Evolutionary conservation across 2,888 invertebrate species (phyloP).

Genomic region (Cybosia mesomella): DNA sequence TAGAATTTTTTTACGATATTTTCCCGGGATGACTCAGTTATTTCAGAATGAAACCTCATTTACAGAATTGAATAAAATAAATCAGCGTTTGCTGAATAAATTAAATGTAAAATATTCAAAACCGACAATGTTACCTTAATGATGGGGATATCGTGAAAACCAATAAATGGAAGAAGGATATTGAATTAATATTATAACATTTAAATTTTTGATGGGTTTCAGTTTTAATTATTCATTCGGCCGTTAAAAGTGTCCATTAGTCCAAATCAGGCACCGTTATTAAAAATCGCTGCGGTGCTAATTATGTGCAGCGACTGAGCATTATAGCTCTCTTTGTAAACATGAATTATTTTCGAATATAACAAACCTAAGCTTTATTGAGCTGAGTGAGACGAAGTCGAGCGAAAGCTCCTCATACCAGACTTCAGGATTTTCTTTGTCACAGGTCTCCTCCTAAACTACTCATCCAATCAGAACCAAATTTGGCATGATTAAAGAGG

Average conservation of each 20-base stretch:
- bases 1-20: neutral
- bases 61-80: conserved; percentile 8
- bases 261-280: conserved; percentile 65
- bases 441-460: too few relatives aligned
- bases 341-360: neutral
- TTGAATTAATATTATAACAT: conserved; percentile 75
- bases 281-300: conserved; percentile 63
- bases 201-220: conserved; percentile 71
- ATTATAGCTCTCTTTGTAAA: conserved; percentile 33
- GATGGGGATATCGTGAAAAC: conserved; percentile 54
- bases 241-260: conserved; percentile 78
- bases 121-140: conserved; percentile 54
- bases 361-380: neutral
- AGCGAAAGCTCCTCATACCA: too few relatives aligned
- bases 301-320: conserved; percentile 42
- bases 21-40: neutral
- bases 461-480: too few relatives aligned
- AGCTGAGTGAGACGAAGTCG: too few relatives aligned
- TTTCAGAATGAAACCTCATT: neutral
- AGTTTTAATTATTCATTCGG: conserved; percentile 78
- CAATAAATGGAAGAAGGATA: conserved; percentile 54
- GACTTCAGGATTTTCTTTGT: too few relatives aligned
- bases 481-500: too few relatives aligned
- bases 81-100: conserved; percentile 35
- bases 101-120: conserved; percentile 48